Conservation (phyloP, 1,140 invertebrate species). For the Ips typographus region DNA sequence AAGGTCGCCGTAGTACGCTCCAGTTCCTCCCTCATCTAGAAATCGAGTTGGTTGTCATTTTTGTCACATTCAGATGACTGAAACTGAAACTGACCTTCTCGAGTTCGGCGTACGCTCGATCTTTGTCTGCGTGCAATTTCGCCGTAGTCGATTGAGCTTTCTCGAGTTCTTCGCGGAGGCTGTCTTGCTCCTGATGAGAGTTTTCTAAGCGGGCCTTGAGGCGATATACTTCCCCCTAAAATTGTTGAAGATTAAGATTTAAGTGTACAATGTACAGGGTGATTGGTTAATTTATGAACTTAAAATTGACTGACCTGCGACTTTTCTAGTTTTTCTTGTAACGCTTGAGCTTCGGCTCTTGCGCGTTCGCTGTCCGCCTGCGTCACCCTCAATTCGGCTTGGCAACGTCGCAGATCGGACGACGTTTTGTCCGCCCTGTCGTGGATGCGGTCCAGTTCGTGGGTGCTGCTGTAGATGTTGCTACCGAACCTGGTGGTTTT, state of each 20-base stretch:
- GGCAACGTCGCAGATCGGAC: slow-evolving; percentile 80
- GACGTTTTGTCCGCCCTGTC: slow-evolving; percentile 84
- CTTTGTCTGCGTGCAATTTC: slow-evolving; percentile 82
- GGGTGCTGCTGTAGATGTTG: slow-evolving; percentile 56
- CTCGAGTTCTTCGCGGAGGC: slow-evolving; percentile 87
- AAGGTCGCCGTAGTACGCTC: slow-evolving; percentile 85
- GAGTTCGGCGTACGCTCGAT: slow-evolving; percentile 79
- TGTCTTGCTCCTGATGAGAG: slow-evolving; percentile 90
- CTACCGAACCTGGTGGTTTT: slow-evolving; percentile 72
- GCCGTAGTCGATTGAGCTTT: slow-evolving; percentile 72
- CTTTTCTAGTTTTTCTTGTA: slow-evolving; percentile 92
- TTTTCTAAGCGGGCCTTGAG: slow-evolving; percentile 92
- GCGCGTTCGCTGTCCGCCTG: slow-evolving; percentile 85
- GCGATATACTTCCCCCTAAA: slow-evolving; percentile 82
- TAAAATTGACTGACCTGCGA: slow-evolving; percentile 67
- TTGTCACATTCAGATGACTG: slow-evolving; percentile 45
- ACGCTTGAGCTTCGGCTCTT: slow-evolving; percentile 74
- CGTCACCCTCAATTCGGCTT: slow-evolving; percentile 82
- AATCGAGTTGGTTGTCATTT: not conserved
- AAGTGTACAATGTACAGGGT: too few species aligned
- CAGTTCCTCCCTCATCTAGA: slow-evolving; percentile 71
- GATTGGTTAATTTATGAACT: too few species aligned
- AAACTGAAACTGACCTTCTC: slow-evolving; percentile 69
- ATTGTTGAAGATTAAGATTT: too few species aligned
- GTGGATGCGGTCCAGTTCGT: slow-evolving; percentile 65